A percentile compares a stretch with the other conserved stretches of the same genome.
phyloP scores from a whole-genome alignment of 92 coral and sea anemone species.

The Meandrina meandrites region DNA sequence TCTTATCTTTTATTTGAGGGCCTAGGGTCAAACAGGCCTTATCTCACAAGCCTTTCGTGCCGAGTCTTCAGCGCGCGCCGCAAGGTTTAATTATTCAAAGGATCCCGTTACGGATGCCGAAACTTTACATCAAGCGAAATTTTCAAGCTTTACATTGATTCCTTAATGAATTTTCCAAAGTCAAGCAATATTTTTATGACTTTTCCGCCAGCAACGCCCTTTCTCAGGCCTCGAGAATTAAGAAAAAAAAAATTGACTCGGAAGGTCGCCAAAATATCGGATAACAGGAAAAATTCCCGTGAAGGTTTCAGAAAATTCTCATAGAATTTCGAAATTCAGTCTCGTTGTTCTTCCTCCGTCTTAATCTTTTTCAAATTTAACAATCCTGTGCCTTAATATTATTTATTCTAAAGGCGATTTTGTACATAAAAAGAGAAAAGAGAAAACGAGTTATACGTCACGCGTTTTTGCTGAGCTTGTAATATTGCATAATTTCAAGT shows the following conservation, averaged over 20 bases:
- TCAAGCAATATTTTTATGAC: not conserved
- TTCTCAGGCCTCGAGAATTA: not conserved
- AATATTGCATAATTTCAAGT: not conserved
- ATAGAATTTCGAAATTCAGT: not conserved
- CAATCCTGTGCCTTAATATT: not conserved
- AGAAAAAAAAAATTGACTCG: not conserved
- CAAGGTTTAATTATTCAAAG: not conserved
- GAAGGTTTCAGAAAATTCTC: not conserved
- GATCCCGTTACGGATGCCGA: not conserved
- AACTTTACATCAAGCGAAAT: not conserved
- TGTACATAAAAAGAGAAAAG: not conserved
- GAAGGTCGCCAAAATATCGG: not conserved
- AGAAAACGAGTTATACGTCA: too few relatives aligned
- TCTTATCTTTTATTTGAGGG: conserved; percentile 21
- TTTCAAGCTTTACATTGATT: not conserved
- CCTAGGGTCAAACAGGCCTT: not conserved
- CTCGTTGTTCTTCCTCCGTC: not conserved
- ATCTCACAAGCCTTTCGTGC: not conserved
- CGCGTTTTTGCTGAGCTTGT: too few relatives aligned
- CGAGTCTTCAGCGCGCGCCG: not conserved
- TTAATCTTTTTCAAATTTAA: not conserved
- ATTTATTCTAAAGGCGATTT: not conserved
- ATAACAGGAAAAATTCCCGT: not conserved
- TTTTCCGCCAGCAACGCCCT: not conserved
- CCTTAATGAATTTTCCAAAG: not conserved